These are phyloP conservation scores for Mya arenaria DNA, from an alignment of 1,140 invertebrate species.

Conservation along the genomic window DNA sequence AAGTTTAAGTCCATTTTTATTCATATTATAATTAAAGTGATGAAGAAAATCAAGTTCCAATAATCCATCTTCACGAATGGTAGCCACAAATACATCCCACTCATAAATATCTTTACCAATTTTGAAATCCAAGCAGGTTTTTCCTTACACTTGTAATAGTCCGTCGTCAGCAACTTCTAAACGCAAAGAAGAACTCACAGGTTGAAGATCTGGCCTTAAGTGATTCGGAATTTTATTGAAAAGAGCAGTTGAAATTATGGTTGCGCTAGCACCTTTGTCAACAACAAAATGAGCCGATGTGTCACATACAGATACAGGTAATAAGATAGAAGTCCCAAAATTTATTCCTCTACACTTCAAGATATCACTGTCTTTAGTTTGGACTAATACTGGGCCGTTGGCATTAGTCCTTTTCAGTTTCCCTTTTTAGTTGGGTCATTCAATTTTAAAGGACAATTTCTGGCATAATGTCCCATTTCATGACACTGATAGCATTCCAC, in stretches of 20 bases:
- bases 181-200: neutral
- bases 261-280: constrained; percentile 27
- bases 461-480: neutral
- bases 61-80: constrained; percentile 24
- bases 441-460: neutral
- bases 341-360: neutral
- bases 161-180: constrained; percentile 26
- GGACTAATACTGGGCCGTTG: constrained; percentile 20
- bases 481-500: constrained; percentile 5
- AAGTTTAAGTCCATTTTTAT: constrained; percentile 24
- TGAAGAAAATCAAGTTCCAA: constrained; percentile 17
- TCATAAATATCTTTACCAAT: neutral
- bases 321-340: constrained; percentile 3
- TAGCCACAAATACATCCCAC: constrained; percentile 17
- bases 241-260: constrained; percentile 12
- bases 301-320: neutral
- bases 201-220: neutral
- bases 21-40: constrained; percentile 17
- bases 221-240: constrained; percentile 9
- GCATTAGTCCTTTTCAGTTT: constrained; percentile 27
- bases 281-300: neutral
- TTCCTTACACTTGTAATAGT: constrained; percentile 5
- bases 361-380: neutral
- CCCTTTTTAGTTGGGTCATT: neutral
- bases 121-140: neutral